Evolutionary conservation across 2,888 invertebrate species (phyloP).

Genomic region (Trypoxylon attenuatum): DNA sequence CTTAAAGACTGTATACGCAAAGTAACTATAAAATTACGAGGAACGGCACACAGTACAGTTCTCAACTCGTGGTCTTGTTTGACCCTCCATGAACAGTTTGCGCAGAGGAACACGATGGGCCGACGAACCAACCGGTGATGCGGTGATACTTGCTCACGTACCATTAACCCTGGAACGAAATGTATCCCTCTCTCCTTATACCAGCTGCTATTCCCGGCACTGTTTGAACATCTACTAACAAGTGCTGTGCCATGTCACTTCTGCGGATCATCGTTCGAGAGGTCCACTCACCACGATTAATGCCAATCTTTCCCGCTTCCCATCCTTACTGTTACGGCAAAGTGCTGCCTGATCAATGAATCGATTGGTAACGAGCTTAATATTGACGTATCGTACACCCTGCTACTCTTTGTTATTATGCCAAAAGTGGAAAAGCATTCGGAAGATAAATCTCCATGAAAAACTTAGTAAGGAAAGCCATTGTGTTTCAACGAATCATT

Average conservation of each 20-base stretch:
- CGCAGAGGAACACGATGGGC: neutral
- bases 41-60: neutral
- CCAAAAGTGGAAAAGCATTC: no score
- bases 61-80: slow-evolving; percentile 1
- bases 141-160: slow-evolving; percentile 7
- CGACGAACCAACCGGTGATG: no score
- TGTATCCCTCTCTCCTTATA: slow-evolving; percentile 13
- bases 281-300: slow-evolving; percentile 7
- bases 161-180: slow-evolving; percentile 13
- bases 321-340: neutral
- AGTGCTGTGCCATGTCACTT: slow-evolving; percentile 18
- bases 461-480: no score
- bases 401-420: no score
- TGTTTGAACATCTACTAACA: slow-evolving; percentile 30
- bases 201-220: slow-evolving; percentile 3
- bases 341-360: neutral
- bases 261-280: slow-evolving; percentile 10
- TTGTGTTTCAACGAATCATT: no score
- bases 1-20: neutral
- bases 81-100: neutral
- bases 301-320: slow-evolving; percentile 1
- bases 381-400: no score
- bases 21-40: slow-evolving; percentile 4
- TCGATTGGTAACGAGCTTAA: no score
- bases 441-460: no score